Percentiles rank a stretch among this genome's conserved stretches.
These are phyloP conservation scores for Littorina saxatilis DNA, from an alignment of 1,140 invertebrate species.

Conservation along the genomic window DNA sequence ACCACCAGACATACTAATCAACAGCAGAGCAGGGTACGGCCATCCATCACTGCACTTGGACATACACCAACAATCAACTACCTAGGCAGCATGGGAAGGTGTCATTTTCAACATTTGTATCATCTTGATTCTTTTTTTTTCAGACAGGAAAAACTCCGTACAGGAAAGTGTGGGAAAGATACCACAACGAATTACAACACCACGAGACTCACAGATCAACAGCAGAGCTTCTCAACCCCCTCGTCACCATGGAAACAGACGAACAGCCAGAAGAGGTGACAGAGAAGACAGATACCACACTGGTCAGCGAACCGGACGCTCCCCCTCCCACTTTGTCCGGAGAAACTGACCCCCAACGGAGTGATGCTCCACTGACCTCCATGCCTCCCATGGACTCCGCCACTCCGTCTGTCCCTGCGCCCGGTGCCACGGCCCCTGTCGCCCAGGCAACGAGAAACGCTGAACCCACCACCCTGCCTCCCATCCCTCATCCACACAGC, in stretches of 20 bases:
- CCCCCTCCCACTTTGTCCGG: not conserved
- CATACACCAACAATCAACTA: too few relatives aligned
- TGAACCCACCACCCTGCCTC: not conserved
- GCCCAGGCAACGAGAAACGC: not conserved
- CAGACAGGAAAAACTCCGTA: not conserved
- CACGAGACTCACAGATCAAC: not conserved
- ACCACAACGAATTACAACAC: too few relatives aligned
- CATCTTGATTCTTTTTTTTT: too few relatives aligned
- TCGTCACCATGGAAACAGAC: not conserved
- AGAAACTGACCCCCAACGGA: not conserved
- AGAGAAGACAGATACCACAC: not conserved
- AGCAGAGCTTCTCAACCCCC: not conserved
- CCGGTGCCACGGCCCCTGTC: not conserved
- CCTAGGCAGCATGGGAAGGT: too few relatives aligned
- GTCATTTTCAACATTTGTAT: too few relatives aligned
- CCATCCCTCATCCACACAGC: slow-evolving; percentile 12
- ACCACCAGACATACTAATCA: not conserved
- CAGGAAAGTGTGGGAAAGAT: too few relatives aligned
- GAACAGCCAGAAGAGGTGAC: not conserved
- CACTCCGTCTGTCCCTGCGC: not conserved
- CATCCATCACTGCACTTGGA: too few relatives aligned
- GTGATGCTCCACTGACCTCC: not conserved
- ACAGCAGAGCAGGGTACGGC: not conserved
- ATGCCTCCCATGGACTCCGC: not conserved
- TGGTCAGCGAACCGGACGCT: slow-evolving; percentile 1